A percentile compares a stretch with the other conserved stretches of the same genome.
Conservation (phyloP, 2,888 invertebrate genomes). For the Masnerella sp. region DNA sequence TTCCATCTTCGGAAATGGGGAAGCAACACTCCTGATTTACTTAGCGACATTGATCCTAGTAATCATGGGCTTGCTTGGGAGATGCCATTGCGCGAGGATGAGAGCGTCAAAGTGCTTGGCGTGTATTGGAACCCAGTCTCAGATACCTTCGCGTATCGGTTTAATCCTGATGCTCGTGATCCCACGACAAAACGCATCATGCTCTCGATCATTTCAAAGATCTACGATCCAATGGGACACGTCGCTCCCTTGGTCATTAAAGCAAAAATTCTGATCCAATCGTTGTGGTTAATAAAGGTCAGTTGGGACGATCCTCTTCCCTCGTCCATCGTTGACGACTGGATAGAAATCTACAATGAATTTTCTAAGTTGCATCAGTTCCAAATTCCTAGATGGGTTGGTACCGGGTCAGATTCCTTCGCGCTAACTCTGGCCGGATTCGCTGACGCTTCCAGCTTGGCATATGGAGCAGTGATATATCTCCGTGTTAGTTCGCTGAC, state of each 20-base stretch:
- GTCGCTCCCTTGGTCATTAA: not conserved
- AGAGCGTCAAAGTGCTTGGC: constrained; percentile 6
- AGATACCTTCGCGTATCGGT: not conserved
- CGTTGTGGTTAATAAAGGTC: not conserved
- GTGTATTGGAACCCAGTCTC: not conserved
- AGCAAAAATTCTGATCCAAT: constrained; percentile 10
- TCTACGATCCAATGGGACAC: not conserved
- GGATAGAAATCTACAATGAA: not conserved
- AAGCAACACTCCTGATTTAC: not conserved
- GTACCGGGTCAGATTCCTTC: not conserved
- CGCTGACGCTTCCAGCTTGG: constrained; percentile 13
- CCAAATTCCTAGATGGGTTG: constrained; percentile 16
- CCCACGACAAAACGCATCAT: not conserved
- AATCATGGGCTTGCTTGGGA: constrained; percentile 6
- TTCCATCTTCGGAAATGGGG: constrained; percentile 21
- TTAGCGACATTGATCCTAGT: not conserved
- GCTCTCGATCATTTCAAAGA: constrained; percentile 1
- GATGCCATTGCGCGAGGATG: not conserved
- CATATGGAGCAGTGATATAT: constrained; percentile 22
- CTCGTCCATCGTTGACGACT: not conserved
- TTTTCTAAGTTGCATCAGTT: not conserved
- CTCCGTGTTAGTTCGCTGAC: not conserved
- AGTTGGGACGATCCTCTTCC: constrained; percentile 16
- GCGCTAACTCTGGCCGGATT: constrained; percentile 3
- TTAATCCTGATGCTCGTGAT: not conserved